Evolutionary conservation across 2,888 invertebrate species (phyloP).

Genomic region (Ischnus inquisitorius): DNA sequence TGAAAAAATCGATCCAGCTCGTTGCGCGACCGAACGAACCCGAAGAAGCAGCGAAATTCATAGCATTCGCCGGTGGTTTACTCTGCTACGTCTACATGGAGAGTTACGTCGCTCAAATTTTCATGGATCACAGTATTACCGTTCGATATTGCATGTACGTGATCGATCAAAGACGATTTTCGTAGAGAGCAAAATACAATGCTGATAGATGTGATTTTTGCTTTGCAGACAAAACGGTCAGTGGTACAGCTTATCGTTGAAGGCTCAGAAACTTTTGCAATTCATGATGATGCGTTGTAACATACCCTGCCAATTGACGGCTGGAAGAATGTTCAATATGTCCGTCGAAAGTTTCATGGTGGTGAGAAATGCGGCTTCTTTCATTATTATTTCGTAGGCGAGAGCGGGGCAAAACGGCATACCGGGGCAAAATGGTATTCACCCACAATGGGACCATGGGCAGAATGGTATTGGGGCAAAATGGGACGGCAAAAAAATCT

Average conservation of each 20-base stretch:
- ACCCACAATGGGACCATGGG: too few relatives aligned
- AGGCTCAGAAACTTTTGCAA: conserved; percentile 20
- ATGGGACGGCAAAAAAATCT: too few relatives aligned
- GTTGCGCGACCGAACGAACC: neutral
- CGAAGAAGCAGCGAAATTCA: neutral
- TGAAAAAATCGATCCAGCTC: neutral
- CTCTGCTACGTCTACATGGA: conserved; percentile 26
- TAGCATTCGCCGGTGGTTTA: neutral
- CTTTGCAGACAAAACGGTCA: conserved; percentile 4
- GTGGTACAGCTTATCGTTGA: conserved; percentile 29
- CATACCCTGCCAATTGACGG: conserved; percentile 30
- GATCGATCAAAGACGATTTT: too few relatives aligned
- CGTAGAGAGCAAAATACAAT: neutral
- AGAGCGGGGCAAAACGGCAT: too few relatives aligned
- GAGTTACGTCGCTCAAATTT: conserved; percentile 22
- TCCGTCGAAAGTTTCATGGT: conserved; percentile 35
- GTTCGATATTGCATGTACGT: conserved; percentile 21
- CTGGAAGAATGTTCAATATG: conserved; percentile 25
- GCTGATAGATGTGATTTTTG: neutral
- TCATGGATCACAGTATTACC: conserved; percentile 16
- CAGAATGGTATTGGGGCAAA: too few relatives aligned
- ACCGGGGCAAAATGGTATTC: too few relatives aligned
- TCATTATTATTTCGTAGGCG: too few relatives aligned
- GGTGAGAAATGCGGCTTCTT: conserved; percentile 22
- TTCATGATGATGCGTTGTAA: conserved; percentile 20